phyloP scores from a whole-genome alignment of 2,113 vertebrate genomes.

The Saguinus imperator region DNA sequence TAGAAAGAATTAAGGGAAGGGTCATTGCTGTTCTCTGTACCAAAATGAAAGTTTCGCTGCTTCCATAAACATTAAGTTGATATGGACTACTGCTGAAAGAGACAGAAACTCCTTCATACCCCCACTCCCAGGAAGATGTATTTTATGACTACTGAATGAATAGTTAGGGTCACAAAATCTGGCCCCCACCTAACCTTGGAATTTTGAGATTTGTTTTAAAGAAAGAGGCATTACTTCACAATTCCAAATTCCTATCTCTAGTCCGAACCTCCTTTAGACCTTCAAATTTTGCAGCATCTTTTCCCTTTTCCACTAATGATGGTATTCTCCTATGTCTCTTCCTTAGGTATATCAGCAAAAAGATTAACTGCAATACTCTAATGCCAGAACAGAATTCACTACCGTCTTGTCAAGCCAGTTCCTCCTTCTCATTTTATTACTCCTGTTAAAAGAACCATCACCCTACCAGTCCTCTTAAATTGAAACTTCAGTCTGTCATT shows the following conservation, averaged over 20 bases:
- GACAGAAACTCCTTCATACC: not conserved
- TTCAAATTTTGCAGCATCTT: not conserved
- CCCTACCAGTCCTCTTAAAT: not conserved
- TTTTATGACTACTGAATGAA: not conserved
- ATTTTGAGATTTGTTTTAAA: not conserved
- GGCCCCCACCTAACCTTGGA: not conserved
- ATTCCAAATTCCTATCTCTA: not conserved
- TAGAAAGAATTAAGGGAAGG: not conserved
- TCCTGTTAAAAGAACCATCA: not conserved
- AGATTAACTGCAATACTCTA: not conserved
- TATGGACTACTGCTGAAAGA: not conserved
- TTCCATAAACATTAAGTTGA: not conserved
- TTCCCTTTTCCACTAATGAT: not conserved
- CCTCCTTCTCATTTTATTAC: not conserved
- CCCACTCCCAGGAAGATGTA: not conserved
- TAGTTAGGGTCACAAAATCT: not conserved
- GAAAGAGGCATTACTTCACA: not conserved
- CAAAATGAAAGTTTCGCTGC: not conserved
- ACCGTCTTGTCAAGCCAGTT: not conserved
- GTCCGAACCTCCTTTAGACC: not conserved
- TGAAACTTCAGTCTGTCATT: not conserved
- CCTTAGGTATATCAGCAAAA: not conserved
- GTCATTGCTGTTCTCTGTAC: not conserved
- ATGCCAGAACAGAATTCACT: not conserved
- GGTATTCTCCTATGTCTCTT: not conserved